These are phyloP conservation scores for Lineus longissimus DNA, from an alignment of 1,140 invertebrate species.

Conservation along the genomic window DNA sequence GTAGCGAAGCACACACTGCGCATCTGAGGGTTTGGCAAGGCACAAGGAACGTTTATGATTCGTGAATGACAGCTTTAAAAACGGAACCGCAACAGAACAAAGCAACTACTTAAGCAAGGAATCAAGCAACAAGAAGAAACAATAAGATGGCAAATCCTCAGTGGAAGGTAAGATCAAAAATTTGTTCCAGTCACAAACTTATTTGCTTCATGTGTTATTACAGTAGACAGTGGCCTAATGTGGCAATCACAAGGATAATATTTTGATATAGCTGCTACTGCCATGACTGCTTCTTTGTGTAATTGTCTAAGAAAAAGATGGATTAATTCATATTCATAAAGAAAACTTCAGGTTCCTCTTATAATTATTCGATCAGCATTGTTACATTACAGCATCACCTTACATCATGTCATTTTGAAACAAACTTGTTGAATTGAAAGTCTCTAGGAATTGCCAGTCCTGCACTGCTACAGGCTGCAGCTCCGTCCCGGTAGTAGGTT, in stretches of 20 bases:
- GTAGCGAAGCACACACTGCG: constrained; percentile 78
- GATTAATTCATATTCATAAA: not conserved
- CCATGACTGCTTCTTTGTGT: not conserved
- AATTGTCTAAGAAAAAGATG: not conserved
- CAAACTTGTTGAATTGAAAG: too few species aligned
- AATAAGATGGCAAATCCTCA: constrained; percentile 63
- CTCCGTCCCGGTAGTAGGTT: too few species aligned
- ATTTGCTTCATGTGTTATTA: constrained; percentile 5
- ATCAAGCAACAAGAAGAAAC: constrained; percentile 15
- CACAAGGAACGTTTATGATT: not conserved
- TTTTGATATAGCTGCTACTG: not conserved
- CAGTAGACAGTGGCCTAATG: not conserved
- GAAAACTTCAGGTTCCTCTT: too few species aligned
- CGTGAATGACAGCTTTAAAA: not conserved
- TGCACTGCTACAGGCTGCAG: too few species aligned
- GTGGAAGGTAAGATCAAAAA: constrained; percentile 63
- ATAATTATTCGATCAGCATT: too few species aligned
- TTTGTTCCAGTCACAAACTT: constrained; percentile 3
- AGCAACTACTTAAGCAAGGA: constrained; percentile 15
- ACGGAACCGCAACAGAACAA: not conserved
- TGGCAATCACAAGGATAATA: not conserved
- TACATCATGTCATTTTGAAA: too few species aligned
- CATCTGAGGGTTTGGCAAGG: constrained; percentile 70
- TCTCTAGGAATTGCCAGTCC: too few species aligned
- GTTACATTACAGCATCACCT: too few species aligned